A percentile compares a stretch with the other conserved stretches of the same genome.
phyloP scores from a whole-genome alignment of 2,797 vertebrate genomes.

The Lemur catta region DNA sequence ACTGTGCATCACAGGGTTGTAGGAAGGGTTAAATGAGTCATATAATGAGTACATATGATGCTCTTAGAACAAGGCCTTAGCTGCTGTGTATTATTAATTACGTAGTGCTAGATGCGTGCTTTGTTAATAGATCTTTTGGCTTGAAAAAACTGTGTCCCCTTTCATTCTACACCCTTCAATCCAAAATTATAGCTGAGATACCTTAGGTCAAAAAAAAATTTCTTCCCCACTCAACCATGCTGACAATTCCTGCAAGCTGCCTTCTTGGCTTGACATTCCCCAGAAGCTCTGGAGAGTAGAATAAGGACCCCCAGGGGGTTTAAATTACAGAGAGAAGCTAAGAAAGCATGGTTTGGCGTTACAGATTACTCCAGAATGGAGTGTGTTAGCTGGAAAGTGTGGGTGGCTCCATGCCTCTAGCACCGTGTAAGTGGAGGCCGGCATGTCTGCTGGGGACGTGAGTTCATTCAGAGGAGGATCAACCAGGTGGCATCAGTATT shows the following conservation, averaged over 20 bases:
- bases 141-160: background rate
- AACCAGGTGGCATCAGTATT: fast-evolving
- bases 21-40: background rate
- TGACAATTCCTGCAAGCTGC: background rate
- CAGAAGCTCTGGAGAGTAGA: background rate
- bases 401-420: background rate
- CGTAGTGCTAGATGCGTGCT: background rate
- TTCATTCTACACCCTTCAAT: background rate
- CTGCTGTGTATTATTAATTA: background rate
- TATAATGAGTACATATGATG: background rate
- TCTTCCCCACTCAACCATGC: background rate
- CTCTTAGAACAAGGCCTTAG: background rate
- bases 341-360: background rate
- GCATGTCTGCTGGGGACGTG: background rate
- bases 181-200: background rate
- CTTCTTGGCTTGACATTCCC: background rate
- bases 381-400: fast-evolving
- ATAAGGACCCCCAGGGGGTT: background rate
- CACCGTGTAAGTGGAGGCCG: background rate
- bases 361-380: background rate
- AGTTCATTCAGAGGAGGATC: background rate
- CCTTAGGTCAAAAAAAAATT: background rate
- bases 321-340: background rate
- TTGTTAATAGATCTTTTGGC: background rate
- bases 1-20: fast-evolving